Evolutionary conservation across 1,140 invertebrate genomes (phyloP).

Genomic region (Monochamus saltuarius): DNA sequence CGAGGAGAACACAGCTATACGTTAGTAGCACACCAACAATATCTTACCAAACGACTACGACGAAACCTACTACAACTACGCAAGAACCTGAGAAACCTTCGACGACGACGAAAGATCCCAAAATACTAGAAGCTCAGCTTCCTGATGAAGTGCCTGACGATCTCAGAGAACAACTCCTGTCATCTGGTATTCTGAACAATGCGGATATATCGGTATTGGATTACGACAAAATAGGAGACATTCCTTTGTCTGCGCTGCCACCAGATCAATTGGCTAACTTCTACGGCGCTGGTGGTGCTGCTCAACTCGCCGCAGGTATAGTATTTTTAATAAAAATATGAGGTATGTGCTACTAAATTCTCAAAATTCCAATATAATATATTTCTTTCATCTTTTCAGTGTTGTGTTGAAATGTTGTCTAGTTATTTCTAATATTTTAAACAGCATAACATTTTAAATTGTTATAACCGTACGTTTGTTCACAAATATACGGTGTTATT

Average conservation of each 20-base stretch:
- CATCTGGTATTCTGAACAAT: constrained; percentile 81
- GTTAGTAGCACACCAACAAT: constrained; percentile 37
- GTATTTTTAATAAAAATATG: neutral
- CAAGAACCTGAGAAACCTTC: constrained; percentile 47
- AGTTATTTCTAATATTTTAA: no score
- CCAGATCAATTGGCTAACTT: constrained; percentile 83
- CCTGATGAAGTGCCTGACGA: constrained; percentile 87
- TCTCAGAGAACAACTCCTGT: constrained; percentile 76
- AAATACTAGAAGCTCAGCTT: constrained; percentile 61
- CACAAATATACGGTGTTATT: no score
- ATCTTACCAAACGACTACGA: constrained; percentile 31
- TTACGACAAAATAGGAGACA: constrained; percentile 86
- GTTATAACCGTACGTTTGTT: no score
- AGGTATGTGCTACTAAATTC: no score
- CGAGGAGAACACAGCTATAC: neutral
- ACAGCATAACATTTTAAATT: no score
- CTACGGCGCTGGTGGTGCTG: constrained; percentile 72
- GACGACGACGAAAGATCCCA: constrained; percentile 49
- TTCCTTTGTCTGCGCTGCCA: constrained; percentile 78
- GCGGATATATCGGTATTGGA: constrained; percentile 83
- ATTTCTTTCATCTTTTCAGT: no score
- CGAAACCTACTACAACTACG: constrained; percentile 48
- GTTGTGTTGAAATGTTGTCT: no score
- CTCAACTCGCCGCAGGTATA: constrained; percentile 54
- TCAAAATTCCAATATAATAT: no score